Evolutionary conservation across 2,888 invertebrate genomes (phyloP).

Genomic region (Drosophila siamana): DNA sequence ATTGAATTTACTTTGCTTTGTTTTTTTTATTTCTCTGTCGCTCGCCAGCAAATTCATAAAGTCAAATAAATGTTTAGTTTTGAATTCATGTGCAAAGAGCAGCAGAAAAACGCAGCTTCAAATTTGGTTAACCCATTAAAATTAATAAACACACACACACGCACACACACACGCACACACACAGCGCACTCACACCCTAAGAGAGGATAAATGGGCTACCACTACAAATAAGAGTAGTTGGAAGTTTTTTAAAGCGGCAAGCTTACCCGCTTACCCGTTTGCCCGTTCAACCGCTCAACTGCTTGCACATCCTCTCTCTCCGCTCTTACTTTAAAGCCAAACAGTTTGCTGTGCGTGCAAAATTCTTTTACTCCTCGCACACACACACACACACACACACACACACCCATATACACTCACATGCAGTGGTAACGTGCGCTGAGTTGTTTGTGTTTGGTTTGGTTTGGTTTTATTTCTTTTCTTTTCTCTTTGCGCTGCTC

Average conservation of each 20-base stretch:
- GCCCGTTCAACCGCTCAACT: not conserved
- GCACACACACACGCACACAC: slow-evolving; percentile 4
- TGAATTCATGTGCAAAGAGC: slow-evolving; percentile 32
- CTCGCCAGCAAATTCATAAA: slow-evolving; percentile 26
- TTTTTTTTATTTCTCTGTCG: not conserved
- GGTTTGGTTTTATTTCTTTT: slow-evolving; percentile 17
- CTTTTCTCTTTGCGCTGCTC: slow-evolving; percentile 1
- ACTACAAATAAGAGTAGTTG: not conserved
- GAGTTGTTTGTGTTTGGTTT: slow-evolving; percentile 31
- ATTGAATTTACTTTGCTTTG: not conserved
- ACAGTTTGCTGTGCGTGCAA: slow-evolving; percentile 65
- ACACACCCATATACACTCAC: not conserved
- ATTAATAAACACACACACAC: slow-evolving; percentile 22
- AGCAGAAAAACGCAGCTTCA: slow-evolving; percentile 11
- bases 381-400: slow-evolving; percentile 17
- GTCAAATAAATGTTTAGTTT: slow-evolving; percentile 48
- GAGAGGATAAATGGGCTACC: slow-evolving; percentile 1
- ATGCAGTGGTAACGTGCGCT: slow-evolving; percentile 35
- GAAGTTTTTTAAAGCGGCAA: slow-evolving; percentile 10
- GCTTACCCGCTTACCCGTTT: slow-evolving; percentile 11
- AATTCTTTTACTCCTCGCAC: slow-evolving; percentile 56
- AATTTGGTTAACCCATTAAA: slow-evolving; percentile 66
- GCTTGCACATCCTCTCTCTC: not conserved
- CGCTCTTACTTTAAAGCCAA: slow-evolving; percentile 17
- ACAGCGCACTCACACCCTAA: slow-evolving; percentile 12